phyloP scores from a whole-genome alignment of 1,140 invertebrate genomes.

The Diprion similis region DNA sequence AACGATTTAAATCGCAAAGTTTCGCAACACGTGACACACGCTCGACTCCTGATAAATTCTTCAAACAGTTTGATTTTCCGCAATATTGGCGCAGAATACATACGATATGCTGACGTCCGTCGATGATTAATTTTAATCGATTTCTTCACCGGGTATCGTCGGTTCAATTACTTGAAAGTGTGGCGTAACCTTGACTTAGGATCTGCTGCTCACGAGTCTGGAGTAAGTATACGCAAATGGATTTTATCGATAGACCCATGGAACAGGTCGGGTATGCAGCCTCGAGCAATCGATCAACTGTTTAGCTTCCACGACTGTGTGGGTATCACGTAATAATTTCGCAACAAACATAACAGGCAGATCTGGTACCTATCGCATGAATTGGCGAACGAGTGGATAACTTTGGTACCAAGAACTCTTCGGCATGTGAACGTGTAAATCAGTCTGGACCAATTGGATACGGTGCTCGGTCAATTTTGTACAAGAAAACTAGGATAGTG shows the following conservation, averaged over 20 bases:
- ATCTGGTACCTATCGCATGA: too few species aligned
- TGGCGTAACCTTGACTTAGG: not conserved
- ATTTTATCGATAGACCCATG: too few species aligned
- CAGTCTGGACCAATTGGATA: too few species aligned
- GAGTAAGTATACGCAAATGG: not conserved
- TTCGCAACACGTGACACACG: too few species aligned
- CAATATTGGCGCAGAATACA: too few species aligned
- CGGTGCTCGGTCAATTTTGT: not conserved
- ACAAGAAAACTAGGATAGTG: not conserved
- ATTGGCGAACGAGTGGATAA: too few species aligned
- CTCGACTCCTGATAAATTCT: too few species aligned
- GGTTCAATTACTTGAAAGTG: not conserved
- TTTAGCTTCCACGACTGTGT: not conserved
- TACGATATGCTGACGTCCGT: too few species aligned
- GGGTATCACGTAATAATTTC: slow-evolving; percentile 5
- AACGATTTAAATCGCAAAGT: too few species aligned
- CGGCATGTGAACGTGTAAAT: not conserved
- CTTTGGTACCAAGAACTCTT: not conserved
- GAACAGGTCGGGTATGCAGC: not conserved
- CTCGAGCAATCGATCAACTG: not conserved
- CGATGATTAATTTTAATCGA: too few species aligned
- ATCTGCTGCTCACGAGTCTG: not conserved
- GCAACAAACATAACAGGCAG: not conserved
- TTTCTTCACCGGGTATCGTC: too few species aligned
- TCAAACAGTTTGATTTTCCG: too few species aligned